phyloP scores from a whole-genome alignment of 2,113 vertebrate species.

The Girardinichthys multiradiatus region DNA sequence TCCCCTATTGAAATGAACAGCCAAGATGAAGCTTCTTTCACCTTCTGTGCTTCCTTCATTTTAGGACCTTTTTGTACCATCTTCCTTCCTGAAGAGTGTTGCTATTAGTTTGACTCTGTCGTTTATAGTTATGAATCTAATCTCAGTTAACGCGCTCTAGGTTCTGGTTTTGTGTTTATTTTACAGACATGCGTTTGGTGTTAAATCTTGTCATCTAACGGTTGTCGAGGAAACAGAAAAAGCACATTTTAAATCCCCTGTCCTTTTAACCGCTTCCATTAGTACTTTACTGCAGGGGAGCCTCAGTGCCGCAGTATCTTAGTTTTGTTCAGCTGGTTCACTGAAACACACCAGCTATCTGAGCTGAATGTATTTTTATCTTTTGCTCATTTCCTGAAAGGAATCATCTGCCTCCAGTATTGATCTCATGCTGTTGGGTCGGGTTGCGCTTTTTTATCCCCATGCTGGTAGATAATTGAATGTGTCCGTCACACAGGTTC shows the following conservation, averaged over 20 bases:
- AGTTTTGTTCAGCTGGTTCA: slow-evolving; percentile 31
- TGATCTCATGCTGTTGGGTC: slow-evolving; percentile 24
- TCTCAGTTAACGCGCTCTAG: background rate
- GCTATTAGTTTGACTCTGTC: background rate
- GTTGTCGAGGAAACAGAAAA: background rate
- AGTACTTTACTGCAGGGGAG: slow-evolving; percentile 13
- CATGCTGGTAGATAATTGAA: slow-evolving; percentile 59
- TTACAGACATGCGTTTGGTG: slow-evolving; percentile 1
- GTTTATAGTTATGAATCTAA: slow-evolving; percentile 2
- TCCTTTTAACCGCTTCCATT: slow-evolving; percentile 13
- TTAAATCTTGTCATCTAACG: slow-evolving; percentile 1
- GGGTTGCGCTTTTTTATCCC: slow-evolving; percentile 30
- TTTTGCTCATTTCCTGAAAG: slow-evolving; percentile 27
- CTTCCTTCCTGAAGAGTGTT: background rate
- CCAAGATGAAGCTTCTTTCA: background rate
- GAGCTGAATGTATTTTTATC: slow-evolving; percentile 64
- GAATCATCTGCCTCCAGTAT: slow-evolving; percentile 17
- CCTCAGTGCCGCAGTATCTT: slow-evolving; percentile 10
- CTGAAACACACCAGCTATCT: slow-evolving; percentile 55
- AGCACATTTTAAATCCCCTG: slow-evolving; percentile 1
- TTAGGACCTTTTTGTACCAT: background rate
- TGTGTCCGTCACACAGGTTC: slow-evolving; percentile 48
- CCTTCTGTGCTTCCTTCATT: too few species aligned
- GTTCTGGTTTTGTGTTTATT: slow-evolving; percentile 19
- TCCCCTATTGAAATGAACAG: background rate